Base-by-base conservation (phyloP, 2,888 invertebrate species). In the Bombyx huttoni region DNA sequence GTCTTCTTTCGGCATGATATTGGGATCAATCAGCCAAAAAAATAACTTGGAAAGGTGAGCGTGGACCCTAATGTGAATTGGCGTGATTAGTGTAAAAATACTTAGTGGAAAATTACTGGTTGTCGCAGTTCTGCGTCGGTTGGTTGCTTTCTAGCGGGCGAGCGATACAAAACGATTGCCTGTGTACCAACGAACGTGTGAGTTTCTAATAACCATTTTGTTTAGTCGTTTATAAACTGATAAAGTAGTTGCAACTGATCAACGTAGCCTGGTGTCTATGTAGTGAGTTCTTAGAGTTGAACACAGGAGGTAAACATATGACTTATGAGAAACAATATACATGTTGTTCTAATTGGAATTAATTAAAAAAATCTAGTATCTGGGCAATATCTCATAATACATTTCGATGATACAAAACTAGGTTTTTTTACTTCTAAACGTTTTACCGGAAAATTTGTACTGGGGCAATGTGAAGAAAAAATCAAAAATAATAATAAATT, bases 1-100 rank as follows among this genome's bases (percentile, higher is more conserved):
- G 70, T 78, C 89, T 89, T 89, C 87, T 90, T 89, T 89, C 91
- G 92, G 90, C 90, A 92, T 92, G 92, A 90, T 90, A 91, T 89
- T 91, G 89, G 90, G 87, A 89, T 90, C 89, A 81, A 89, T 91
- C 89, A 85, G 81, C 83, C 89, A 89, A 81, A 89, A 89, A 82
- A 78, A 87, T 87, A 77, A 89, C 89, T 90, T 90, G 80, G 89
- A 89, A 89, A 91, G 92, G 92, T 92, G 84, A 89, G 81, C 64
- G 70, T 75, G 65, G 63, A 70, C 61, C 67, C 70, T 68, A 62
- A 65, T 70, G 67, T 71, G 67, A 63, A 64, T 65, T 62, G 60
- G 59, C 65, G 67, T 58, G 58, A 57, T 60, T 64, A 60, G 66
- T 68, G 61, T 68, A 58, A 62, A 67, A 72, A 70, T 61, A 54